These are phyloP conservation scores for Parnassius mnemosyne DNA, from an alignment of 2,888 invertebrate species.

Conservation along the genomic window DNA sequence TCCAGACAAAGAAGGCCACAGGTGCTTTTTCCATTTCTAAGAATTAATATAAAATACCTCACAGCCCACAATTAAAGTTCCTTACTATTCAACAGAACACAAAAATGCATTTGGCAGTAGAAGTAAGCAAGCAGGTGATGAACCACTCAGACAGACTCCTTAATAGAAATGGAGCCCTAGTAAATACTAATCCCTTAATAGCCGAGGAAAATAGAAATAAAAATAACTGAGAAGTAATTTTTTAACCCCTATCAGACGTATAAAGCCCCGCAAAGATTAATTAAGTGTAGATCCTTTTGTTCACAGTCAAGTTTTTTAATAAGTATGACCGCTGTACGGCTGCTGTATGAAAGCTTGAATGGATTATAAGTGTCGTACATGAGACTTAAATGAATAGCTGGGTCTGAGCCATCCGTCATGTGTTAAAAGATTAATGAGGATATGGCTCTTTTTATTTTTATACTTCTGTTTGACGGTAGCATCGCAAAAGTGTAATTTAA, in stretches of 20 bases:
- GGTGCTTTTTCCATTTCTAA: too few species aligned
- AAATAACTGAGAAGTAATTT: slow-evolving; percentile 19
- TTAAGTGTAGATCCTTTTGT: slow-evolving; percentile 27
- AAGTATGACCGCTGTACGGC: slow-evolving; percentile 32
- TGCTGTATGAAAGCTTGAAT: slow-evolving; percentile 48
- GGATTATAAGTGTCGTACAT: slow-evolving; percentile 66
- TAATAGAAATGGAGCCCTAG: too few species aligned
- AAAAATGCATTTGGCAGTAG: too few species aligned
- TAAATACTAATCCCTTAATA: slow-evolving; percentile 24
- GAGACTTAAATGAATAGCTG: slow-evolving; percentile 67
- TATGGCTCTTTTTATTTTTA: slow-evolving; percentile 16
- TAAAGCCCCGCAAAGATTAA: slow-evolving; percentile 26
- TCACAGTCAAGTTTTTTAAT: slow-evolving; percentile 28
- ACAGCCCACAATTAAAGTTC: too few species aligned
- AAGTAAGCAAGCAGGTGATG: too few species aligned
- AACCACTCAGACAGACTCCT: too few species aligned
- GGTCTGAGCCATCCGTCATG: slow-evolving; percentile 57
- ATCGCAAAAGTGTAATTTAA: too few species aligned
- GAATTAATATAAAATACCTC: too few species aligned
- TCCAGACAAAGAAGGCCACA: too few species aligned
- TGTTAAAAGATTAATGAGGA: slow-evolving; percentile 41
- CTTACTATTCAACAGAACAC: too few species aligned
- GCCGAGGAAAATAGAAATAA: slow-evolving; percentile 21
- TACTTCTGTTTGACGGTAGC: neutral
- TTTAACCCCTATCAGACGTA: slow-evolving; percentile 27